Evolutionary conservation across 2,888 invertebrate species (phyloP).

Genomic region (Nudaria mundana): DNA sequence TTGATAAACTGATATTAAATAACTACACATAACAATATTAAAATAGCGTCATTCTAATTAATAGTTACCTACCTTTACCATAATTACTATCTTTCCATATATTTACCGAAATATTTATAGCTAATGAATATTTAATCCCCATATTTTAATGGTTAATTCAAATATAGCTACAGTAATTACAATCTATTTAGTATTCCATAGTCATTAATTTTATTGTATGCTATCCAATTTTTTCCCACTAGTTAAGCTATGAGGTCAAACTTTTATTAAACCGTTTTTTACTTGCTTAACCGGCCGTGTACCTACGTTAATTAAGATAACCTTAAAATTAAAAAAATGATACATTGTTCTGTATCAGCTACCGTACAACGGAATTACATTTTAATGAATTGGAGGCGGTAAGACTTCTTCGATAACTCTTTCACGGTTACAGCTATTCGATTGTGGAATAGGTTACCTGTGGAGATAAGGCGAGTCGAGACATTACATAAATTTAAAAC

Average conservation of each 20-base stretch:
- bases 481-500: too few relatives aligned
- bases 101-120: slow-evolving; percentile 14
- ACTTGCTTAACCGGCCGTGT: slow-evolving; percentile 52
- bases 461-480: too few relatives aligned
- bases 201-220: slow-evolving; percentile 15
- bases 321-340: slow-evolving; percentile 48
- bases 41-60: slow-evolving; percentile 1
- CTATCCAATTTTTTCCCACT: slow-evolving; percentile 23
- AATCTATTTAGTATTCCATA: slow-evolving; percentile 8
- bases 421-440: too few relatives aligned
- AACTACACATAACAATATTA: slow-evolving; percentile 7
- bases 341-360: slow-evolving; percentile 58
- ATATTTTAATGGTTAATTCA: slow-evolving; percentile 6
- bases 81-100: slow-evolving; percentile 1
- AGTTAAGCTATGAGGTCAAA: slow-evolving; percentile 21
- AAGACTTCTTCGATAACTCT: too few relatives aligned
- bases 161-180: slow-evolving; percentile 13
- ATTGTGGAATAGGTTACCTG: too few relatives aligned
- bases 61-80: not conserved
- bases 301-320: slow-evolving; percentile 68
- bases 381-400: slow-evolving; percentile 77
- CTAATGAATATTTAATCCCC: slow-evolving; percentile 24
- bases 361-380: slow-evolving; percentile 56
- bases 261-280: slow-evolving; percentile 21
- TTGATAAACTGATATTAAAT: too few relatives aligned